Evolutionary conservation across 2,888 invertebrate genomes (phyloP).

Genomic region (Nasonia oneida): DNA sequence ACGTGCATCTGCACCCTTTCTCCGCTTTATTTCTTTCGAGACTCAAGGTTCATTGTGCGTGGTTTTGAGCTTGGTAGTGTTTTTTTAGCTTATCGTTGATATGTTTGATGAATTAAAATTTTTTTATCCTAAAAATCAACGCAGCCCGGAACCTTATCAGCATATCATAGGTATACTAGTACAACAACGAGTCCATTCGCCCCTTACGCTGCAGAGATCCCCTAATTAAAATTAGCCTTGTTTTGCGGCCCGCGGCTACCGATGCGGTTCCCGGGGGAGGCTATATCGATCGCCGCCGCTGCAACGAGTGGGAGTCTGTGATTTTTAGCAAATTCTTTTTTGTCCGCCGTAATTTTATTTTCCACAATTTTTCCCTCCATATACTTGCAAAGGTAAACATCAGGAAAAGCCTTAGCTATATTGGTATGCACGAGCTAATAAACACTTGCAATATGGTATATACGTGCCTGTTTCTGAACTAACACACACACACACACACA

Average conservation of each 20-base stretch:
- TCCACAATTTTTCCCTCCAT: no score
- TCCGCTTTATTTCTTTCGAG: not conserved
- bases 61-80: not conserved
- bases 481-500: not conserved
- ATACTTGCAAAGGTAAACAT: no score
- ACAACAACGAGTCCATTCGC: not conserved
- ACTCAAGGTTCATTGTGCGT: not conserved
- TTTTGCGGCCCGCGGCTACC: conserved; percentile 24
- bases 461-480: no score
- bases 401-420: no score
- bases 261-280: not conserved
- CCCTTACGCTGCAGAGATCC: not conserved
- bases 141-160: no score
- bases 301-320: conserved; percentile 13
- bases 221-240: conserved; percentile 71
- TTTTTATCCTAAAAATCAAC: no score
- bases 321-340: no score
- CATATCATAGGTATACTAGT: not conserved
- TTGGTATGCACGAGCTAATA: no score
- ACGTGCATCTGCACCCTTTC: not conserved
- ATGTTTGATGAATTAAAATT: no score
- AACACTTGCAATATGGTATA: no score
- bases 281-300: conserved; percentile 1
- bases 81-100: no score
- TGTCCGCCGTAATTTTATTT: no score